These are phyloP conservation scores for Centrocercus urophasianus DNA, from an alignment of 2,113 vertebrate species.

Conservation along the genomic window DNA sequence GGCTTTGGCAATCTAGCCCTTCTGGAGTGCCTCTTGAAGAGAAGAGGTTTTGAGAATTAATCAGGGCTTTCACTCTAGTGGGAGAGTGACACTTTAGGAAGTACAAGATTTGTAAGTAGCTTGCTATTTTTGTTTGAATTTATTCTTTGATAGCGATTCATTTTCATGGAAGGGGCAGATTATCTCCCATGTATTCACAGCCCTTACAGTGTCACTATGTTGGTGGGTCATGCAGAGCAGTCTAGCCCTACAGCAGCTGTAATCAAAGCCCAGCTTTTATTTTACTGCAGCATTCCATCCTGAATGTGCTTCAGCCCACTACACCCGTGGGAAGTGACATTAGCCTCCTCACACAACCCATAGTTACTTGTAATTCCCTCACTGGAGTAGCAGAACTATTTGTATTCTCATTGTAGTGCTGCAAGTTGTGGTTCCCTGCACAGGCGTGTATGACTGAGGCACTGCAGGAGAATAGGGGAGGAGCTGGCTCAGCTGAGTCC, in stretches of 20 bases:
- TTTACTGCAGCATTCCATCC: accelerated
- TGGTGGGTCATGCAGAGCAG: not conserved
- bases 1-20: not conserved
- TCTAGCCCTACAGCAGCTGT: not conserved
- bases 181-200: not conserved
- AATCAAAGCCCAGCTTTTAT: not conserved
- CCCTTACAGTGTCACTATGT: not conserved
- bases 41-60: not conserved
- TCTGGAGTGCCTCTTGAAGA: conserved; percentile 11
- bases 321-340: not conserved
- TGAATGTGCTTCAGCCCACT: not conserved
- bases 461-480: not conserved
- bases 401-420: not conserved
- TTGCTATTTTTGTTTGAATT: not conserved
- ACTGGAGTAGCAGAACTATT: not conserved
- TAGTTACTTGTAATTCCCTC: not conserved
- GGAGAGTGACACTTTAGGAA: not conserved
- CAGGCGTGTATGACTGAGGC: not conserved
- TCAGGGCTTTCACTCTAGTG: not conserved
- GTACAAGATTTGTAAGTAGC: not conserved
- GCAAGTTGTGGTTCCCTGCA: not conserved
- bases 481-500: accelerated
- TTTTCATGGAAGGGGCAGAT: not conserved
- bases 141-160: not conserved
- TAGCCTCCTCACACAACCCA: accelerated